Conservation (phyloP, 1,140 invertebrate species). For the Dinoponera quadriceps region DNA sequence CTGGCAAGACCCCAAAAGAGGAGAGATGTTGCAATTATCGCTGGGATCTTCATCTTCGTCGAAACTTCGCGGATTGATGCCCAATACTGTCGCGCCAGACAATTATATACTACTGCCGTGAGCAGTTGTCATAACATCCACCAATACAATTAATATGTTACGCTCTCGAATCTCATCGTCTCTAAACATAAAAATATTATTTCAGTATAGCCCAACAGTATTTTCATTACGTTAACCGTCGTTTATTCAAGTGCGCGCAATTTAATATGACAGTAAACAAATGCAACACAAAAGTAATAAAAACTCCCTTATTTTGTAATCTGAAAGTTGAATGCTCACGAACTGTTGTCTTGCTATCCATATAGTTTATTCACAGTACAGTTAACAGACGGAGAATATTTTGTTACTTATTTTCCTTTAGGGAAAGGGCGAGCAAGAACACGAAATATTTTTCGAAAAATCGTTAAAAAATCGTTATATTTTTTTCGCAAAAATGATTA, state of each 20-base stretch:
- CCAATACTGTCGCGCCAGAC: background rate
- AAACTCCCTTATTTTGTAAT: no score
- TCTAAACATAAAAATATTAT: conserved; percentile 4
- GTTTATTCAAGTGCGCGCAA: background rate
- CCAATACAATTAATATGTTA: background rate
- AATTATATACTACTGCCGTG: conserved; percentile 33
- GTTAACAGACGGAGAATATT: no score
- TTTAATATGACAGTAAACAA: background rate
- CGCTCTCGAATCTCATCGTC: background rate
- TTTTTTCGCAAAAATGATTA: no score
- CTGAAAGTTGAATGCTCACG: no score
- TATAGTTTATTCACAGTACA: no score
- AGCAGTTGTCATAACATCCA: conserved; percentile 56
- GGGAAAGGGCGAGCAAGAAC: no score
- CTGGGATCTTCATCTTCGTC: conserved; percentile 63
- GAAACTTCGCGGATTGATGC: conserved; percentile 59
- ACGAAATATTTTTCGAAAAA: no score
- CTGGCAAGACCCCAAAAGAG: conserved; percentile 42
- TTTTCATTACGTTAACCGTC: background rate
- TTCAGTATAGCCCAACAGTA: background rate
- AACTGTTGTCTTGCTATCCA: no score
- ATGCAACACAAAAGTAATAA: no score
- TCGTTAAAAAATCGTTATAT: no score
- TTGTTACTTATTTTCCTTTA: no score
- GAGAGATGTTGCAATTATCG: conserved; percentile 55